These are phyloP conservation scores for Spialia ferax DNA, from an alignment of 2,888 invertebrate species.

Conservation along the genomic window DNA sequence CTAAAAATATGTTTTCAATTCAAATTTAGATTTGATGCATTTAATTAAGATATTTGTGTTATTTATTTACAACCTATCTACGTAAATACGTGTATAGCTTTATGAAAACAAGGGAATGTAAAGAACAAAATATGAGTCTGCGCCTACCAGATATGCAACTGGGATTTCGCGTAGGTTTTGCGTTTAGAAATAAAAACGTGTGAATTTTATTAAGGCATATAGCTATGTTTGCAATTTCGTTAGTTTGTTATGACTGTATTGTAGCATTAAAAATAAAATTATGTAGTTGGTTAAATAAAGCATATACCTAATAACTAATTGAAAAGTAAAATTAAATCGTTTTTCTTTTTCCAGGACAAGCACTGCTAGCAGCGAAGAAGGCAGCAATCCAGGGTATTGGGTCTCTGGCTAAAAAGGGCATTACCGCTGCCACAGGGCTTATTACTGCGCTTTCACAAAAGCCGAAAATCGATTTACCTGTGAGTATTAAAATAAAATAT, in stretches of 20 bases:
- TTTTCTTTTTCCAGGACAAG: constrained; percentile 28
- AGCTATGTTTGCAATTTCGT: not conserved
- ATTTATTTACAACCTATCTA: no score
- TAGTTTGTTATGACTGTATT: not conserved
- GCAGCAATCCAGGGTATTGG: constrained; percentile 41
- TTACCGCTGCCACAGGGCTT: not conserved
- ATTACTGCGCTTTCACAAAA: not conserved
- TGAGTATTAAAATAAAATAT: not conserved
- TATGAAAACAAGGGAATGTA: no score
- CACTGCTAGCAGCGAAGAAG: constrained; percentile 41
- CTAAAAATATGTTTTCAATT: no score
- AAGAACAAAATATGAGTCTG: no score
- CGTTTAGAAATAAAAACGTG: not conserved
- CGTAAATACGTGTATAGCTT: no score
- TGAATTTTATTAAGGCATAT: not conserved
- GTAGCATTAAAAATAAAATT: not conserved
- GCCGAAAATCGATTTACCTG: not conserved
- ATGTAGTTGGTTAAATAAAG: not conserved
- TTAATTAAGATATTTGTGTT: no score
- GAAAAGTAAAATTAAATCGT: not conserved
- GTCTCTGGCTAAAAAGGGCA: constrained; percentile 36
- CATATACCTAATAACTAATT: not conserved
- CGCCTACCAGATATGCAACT: not conserved
- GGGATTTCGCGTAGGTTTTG: not conserved
- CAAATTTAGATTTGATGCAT: no score